Conservation (phyloP, 2,113 vertebrate genomes). For the Chlorodrepanis virens region DNA sequence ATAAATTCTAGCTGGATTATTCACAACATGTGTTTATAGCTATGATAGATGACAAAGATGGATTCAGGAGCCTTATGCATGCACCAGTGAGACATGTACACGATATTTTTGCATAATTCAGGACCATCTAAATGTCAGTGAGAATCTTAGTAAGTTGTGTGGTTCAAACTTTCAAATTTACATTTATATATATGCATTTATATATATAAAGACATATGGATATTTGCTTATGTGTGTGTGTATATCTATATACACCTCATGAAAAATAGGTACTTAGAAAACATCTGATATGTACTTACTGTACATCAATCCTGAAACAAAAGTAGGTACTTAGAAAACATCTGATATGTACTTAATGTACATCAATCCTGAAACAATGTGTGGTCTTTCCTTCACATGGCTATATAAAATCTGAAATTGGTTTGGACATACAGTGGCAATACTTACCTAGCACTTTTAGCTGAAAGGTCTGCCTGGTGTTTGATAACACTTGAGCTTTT, state of each 20-base stretch:
- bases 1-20: not conserved
- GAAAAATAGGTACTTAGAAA: not conserved
- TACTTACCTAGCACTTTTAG: not conserved
- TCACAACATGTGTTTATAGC: not conserved
- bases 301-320: not conserved
- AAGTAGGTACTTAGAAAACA: too few species aligned
- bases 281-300: not conserved
- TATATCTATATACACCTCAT: not conserved
- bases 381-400: fast-evolving
- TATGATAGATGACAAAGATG: not conserved
- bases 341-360: not conserved
- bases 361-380: not conserved
- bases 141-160: not conserved
- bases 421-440: not conserved
- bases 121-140: not conserved
- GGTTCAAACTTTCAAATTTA: not conserved
- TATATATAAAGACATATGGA: not conserved
- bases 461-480: not conserved
- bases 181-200: too few species aligned
- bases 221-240: not conserved
- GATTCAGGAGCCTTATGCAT: not conserved
- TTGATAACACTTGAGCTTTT: not conserved
- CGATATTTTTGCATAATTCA: not conserved
- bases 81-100: not conserved
- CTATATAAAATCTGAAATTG: not conserved